Evolutionary conservation across 2,888 invertebrate species (phyloP), one percentile per base, ranked within the genome.

Genomic region (Cosmopolites sordidus): DNA sequence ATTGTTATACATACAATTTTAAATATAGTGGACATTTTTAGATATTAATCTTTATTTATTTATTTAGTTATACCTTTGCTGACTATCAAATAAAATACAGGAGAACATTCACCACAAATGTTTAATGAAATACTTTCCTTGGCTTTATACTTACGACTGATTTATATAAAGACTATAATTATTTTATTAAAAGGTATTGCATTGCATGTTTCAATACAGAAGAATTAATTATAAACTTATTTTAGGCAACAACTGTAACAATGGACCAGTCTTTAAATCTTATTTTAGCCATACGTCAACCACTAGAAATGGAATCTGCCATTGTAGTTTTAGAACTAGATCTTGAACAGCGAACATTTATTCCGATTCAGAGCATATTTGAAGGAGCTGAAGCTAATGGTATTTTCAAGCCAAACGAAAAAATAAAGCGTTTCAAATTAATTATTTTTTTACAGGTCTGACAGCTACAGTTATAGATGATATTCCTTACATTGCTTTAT

Each of bases 401-500:
- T 56, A 56, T 33, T 3, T 33, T 22, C 8, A 5, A 22, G 8
- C 22, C 22, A 22, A 22, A 22, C n/a, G n/a, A n/a, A n/a, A n/a
- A n/a, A n/a, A 27, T 27, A 27, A 9, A 9, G 27, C 9, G 27
- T 27, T 9, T 27, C 27, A 27, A 27, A 27, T n/a, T n/a, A n/a
- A n/a, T n/a, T 22, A 22, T n/a, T 12, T 22, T 49, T 16, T 44
- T 40, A 66, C 62, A 46, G 66, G 66, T 50, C 45, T 72, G 43
- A 60, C 69, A 6, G 53, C 66, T 1, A 62, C 66, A 27, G 43
- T 58, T 8, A 64, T 67, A 46, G 60, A 65, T 11, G 58, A 59
- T 11, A 45, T 58, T n/a, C 56, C 64, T 45, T 72, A 68, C 56
- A 57, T 73, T 43, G 70, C 70, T 2, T 63, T 73, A 16, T 68